Base-by-base conservation (phyloP, 2,797 vertebrate genomes). In the Coregonus suidteri region DNA sequence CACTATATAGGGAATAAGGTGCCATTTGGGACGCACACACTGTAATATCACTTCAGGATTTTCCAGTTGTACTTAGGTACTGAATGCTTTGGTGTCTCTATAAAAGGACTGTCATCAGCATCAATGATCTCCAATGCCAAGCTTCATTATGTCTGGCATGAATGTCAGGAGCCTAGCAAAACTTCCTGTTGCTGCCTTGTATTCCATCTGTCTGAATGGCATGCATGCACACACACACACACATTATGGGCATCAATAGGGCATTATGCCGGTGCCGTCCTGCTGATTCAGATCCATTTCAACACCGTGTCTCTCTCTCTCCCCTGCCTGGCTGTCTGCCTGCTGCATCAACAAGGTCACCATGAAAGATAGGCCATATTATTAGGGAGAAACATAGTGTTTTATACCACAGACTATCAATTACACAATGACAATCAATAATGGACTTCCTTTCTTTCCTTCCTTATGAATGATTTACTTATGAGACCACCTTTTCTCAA, bases 321-420 rank as follows among this genome's bases (percentile, higher is more conserved):
- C 41, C 41, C 41, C 41, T 47, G 41, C 41, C 41, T 47, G 41
- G 11, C 41, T 47, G 41, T 37, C 56, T 84, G n/a, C 75, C 52
- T 18, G 69, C 79, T 74, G 74, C 75, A 74, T 69, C 82, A 81
- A 75, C 87, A 89, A 90, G 90, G 89, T 89, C 89, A 87, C 79
- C n/a, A 75, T 18, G 25, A 25, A 73, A 73, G 79, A 73, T 35
- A 41, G 0, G 6, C 53, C 13, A 65, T 74, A 78, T 81, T 52
- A 3, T 77, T 73, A 68, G 37, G 71, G 84, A 88, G 85, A 85
- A 78, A 73, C 78, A 81, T 75, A 3, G 34, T 16, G 20, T 89
- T 85, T 85, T 82, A 77, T 88, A 80, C 84, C 85, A 64, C 14
- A 59, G 47, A 75, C 81, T 91, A 90, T 91, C 87, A 87, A 87